Percentiles rank a stretch among this genome's conserved stretches.
Conservation (phyloP, 2,797 vertebrate genomes). For the Smutsia temminckii region DNA sequence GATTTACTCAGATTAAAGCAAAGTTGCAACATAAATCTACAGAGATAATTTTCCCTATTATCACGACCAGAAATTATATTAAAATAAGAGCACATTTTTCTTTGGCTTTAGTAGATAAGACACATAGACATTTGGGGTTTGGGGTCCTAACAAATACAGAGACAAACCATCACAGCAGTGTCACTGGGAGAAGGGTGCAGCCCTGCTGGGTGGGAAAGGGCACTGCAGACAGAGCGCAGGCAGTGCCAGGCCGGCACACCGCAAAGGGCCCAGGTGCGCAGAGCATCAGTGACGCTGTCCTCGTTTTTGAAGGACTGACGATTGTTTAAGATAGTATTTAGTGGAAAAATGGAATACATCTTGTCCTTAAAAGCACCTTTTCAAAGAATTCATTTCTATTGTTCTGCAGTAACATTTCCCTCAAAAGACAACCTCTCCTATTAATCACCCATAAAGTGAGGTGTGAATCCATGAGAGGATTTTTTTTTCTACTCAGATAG, state of each 20-base stretch:
- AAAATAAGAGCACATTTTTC: not conserved
- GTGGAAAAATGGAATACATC: not conserved
- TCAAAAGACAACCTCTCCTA: not conserved
- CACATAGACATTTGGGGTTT: not conserved
- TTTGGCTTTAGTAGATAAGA: not conserved
- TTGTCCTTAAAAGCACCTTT: not conserved
- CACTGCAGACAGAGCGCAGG: too few species aligned
- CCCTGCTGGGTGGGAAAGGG: accelerated
- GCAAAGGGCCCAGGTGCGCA: too few species aligned
- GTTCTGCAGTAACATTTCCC: not conserved
- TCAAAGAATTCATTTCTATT: constrained; percentile 5
- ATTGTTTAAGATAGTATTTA: not conserved
- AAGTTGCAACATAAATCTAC: not conserved
- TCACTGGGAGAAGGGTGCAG: not conserved
- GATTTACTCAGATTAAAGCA: not conserved
- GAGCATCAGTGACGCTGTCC: not conserved
- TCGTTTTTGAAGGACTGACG: not conserved
- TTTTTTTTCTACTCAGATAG: not conserved
- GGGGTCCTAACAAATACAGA: not conserved
- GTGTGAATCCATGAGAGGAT: not conserved
- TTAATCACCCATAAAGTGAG: not conserved
- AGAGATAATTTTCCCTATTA: not conserved
- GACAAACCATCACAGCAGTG: too few species aligned
- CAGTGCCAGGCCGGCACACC: accelerated
- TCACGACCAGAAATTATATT: not conserved